Percentiles rank a stretch among this genome's conserved stretches.
Evolutionary conservation across 2,113 vertebrate genomes (phyloP).

Genomic region (Colius striatus): DNA sequence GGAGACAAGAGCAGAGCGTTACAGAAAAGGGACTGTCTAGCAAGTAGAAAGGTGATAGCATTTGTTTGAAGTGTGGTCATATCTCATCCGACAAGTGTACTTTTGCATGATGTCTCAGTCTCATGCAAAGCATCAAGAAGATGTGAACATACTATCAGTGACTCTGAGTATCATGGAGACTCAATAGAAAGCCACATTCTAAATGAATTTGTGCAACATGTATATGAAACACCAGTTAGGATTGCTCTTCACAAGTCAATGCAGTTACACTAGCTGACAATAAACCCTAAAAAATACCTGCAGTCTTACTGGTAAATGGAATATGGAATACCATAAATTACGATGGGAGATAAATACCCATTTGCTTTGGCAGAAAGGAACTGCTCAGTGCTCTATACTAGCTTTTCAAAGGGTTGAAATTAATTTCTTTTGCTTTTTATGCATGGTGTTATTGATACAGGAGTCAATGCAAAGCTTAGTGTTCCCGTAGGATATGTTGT

Average conservation of each 20-base stretch:
- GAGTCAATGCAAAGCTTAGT: neutral
- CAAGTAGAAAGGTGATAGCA: neutral
- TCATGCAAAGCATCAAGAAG: rapidly evolving
- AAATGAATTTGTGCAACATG: neutral
- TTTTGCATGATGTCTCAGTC: neutral
- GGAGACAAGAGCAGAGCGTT: neutral
- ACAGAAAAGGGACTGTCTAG: neutral
- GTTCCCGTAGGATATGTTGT: neutral
- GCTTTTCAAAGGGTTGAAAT: neutral
- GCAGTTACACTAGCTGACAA: neutral
- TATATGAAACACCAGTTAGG: neutral
- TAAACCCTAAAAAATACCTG: neutral
- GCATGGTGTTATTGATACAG: neutral
- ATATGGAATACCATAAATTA: neutral
- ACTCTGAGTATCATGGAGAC: neutral
- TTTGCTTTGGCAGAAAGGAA: neutral
- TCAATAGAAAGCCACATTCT: neutral
- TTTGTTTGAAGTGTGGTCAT: neutral
- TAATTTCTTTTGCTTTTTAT: neutral
- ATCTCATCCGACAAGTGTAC: neutral
- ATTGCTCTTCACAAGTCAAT: neutral
- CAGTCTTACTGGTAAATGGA: neutral
- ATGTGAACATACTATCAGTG: rapidly evolving
- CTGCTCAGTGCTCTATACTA: neutral
- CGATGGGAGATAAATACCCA: neutral